Evolutionary conservation across 2,113 vertebrate species (phyloP), one percentile per base, ranked within the genome.

Genomic region (Apteryx owenii): DNA sequence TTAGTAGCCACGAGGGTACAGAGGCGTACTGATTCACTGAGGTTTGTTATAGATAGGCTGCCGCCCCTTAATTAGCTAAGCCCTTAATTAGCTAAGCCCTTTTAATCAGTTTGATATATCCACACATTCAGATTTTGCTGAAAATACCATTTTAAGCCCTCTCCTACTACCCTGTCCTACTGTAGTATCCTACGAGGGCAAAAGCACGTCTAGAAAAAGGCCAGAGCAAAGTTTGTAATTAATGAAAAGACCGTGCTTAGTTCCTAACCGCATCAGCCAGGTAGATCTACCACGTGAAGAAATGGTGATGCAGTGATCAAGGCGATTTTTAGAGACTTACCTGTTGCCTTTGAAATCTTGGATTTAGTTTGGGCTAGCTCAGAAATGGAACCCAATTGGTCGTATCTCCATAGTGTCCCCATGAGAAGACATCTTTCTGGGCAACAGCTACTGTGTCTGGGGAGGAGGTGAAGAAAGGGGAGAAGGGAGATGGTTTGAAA

Each of bases 401-500:
- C 75, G 60, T 12, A 73, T 66, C 97, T 71, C 75, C 81, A 81
- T 91, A 85, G 94, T 87, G 75, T 33, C 61, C 60, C 3, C 90
- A 73, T 33, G 90, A 92, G 93, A 90, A 95, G 89, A 87, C 92
- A 85, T 91, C 77, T 89, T 89, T 51, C 89, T 96, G 86, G 20
- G 88, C 42, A 3, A 28, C 12, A 50, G 83, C 79, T 53, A n/a
- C 75, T 54, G 73, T 44, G 81, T 65, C 83, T 95, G 88, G 76
- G 92, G 91, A 91, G 89, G 92, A 95, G 87, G 77, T 50, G 84
- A 73, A 66, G 92, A 95, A 90, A 83, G 16, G 70, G 90, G 68
- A 94, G 71, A 62, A 80, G 79, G 1, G 4, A 85, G 84, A 66
- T 38, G 31, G 64, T 95, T 95, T 91, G 51, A 96, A 91, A 95